Conservation (phyloP, 2,888 invertebrate species). For the Dysmachus trigonus region DNA sequence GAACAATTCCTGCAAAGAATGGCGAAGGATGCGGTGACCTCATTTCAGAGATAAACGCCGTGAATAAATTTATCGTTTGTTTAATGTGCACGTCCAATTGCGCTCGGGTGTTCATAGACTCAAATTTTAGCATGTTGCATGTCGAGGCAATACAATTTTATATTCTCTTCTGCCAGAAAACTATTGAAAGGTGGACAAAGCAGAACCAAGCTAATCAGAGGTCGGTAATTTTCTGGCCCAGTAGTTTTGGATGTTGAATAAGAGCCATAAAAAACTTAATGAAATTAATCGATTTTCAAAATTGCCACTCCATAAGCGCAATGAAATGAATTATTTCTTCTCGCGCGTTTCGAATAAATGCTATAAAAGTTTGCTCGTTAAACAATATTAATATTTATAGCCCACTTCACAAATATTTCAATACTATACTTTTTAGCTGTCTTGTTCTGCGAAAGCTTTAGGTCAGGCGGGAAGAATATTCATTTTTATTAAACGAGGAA, state of each 20-base stretch:
- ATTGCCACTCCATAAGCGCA: conserved; percentile 3
- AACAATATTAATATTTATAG: conserved; percentile 37
- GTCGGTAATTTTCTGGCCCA: neutral
- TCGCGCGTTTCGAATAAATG: conserved; percentile 10
- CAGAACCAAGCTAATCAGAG: neutral
- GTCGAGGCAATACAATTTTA: neutral
- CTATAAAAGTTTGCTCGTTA: conserved; percentile 26
- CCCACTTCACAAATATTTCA: conserved; percentile 24
- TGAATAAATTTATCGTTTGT: neutral
- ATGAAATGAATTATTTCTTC: conserved; percentile 11
- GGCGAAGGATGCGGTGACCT: neutral
- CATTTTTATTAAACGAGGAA: conserved; percentile 13
- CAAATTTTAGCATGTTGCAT: neutral
- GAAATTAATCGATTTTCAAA: conserved; percentile 33
- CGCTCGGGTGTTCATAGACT: neutral
- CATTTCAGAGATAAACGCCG: neutral
- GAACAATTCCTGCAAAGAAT: neutral
- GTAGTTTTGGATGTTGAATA: neutral
- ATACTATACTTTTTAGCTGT: conserved; percentile 19
- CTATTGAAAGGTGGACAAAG: neutral
- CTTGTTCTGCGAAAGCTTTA: neutral
- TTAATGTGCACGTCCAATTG: neutral
- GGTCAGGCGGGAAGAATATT: neutral
- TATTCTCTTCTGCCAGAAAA: neutral
- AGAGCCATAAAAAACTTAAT: conserved; percentile 11